Evolutionary conservation across 2,888 invertebrate species (phyloP), one percentile per base, ranked within the genome.

Genomic region (Drosophila emarginata): DNA sequence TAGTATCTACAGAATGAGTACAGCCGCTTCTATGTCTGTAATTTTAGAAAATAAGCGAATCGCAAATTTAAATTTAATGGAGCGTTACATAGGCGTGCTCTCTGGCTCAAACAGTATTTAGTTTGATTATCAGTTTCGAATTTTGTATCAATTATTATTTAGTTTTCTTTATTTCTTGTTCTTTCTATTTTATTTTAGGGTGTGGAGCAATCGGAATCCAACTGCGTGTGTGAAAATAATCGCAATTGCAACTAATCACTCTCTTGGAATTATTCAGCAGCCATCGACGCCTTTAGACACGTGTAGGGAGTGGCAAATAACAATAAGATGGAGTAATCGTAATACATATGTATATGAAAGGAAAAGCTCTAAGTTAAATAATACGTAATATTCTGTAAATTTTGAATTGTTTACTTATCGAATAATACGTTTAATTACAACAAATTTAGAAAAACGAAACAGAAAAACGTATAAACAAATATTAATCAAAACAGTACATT

Each of bases 51-150:
- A 72, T 9, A 9, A 32, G 75, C 75, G 70, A 70, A 74, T 60
- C 57, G 61, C 67, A 61, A 76, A 78, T 77, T 86, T 63, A 65
- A 74, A 78, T 77, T 86, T 77, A 84, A 80, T 88, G 88, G 88
- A 88, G 87, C 84, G 76, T 80, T 83, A 72, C 73, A 65, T 66
- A 65, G 67, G 72, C 64, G 68, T 62, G 79, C 68, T 45, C 21
- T 14, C 14, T 6, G 37, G 64, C 65, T 67, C 73, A 71, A 64
- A 64, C 69, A 68, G 72, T 45, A 40, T 14, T 9, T 18, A 4
- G 45, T 84, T 76, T 74, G 74, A 84, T 73, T 84, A 87, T 80
- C 74, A 72, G 65, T 53, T 64, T 51, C 59, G 45, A 18, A 45
- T 45, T 9, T 45, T 2, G 18, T 45, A 45, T 45, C 45, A 45